Evolutionary conservation across 2,797 vertebrate species (phyloP).

Genomic region (Carduelis carduelis): DNA sequence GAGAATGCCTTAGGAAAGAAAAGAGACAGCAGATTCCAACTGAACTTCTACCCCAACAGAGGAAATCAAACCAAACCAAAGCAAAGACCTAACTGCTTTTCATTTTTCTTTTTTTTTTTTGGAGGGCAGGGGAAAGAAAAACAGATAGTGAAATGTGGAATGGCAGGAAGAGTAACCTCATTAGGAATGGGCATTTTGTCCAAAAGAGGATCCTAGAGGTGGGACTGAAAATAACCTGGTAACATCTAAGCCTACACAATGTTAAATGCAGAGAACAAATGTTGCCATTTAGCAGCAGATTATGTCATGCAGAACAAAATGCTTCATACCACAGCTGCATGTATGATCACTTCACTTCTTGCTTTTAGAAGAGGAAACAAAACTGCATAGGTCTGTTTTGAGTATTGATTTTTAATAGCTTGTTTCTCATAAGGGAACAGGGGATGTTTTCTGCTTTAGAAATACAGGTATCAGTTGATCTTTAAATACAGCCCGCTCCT

Average conservation of each 20-base stretch:
- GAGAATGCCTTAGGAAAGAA: neutral
- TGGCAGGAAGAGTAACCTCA: neutral
- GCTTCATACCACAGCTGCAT: neutral
- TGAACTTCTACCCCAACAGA: neutral
- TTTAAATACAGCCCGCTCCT: slow-evolving; percentile 63
- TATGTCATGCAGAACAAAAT: neutral
- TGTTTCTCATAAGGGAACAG: slow-evolving; percentile 59
- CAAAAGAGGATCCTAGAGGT: neutral
- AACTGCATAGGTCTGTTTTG: slow-evolving; percentile 49
- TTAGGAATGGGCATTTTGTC: neutral
- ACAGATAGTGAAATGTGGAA: neutral
- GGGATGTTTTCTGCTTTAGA: slow-evolving; percentile 42
- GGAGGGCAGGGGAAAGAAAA: neutral
- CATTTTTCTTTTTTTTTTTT: neutral
- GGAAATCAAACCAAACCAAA: neutral
- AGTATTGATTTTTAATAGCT: slow-evolving; percentile 68
- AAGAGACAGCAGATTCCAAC: neutral
- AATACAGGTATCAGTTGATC: slow-evolving; percentile 59
- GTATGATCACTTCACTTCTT: neutral
- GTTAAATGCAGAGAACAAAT: neutral
- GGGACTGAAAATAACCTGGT: neutral
- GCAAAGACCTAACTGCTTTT: neutral
- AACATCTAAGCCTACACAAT: neutral
- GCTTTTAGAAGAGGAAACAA: slow-evolving; percentile 51
- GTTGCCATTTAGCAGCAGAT: neutral